phyloP scores from a whole-genome alignment of 2,113 vertebrate species.

The Meles meles region DNA sequence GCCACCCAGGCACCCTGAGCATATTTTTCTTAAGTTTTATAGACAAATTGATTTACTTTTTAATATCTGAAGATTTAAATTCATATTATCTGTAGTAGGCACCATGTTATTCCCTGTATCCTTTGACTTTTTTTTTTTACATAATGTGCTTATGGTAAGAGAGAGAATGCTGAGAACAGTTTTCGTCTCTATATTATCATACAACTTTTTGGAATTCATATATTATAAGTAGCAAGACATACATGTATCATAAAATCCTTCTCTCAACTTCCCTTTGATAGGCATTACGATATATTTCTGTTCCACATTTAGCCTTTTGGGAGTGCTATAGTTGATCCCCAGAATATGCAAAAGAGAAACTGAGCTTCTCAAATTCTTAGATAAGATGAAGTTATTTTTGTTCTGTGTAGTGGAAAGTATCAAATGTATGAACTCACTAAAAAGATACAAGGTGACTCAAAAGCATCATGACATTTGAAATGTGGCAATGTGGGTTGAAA shows the following conservation, averaged over 20 bases:
- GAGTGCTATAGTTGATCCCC: not conserved
- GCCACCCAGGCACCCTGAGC: too few species aligned
- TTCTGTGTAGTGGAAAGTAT: constrained; percentile 24
- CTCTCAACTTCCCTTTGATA: not conserved
- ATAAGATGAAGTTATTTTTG: constrained; percentile 42
- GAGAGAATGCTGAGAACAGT: not conserved
- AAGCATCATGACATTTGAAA: constrained; percentile 23
- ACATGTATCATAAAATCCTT: not conserved
- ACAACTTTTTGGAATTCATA: not conserved
- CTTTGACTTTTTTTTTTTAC: not conserved
- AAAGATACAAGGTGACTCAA: not conserved
- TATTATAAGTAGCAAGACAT: not conserved
- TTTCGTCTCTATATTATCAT: not conserved
- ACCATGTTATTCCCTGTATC: not conserved
- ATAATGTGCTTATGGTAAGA: not conserved
- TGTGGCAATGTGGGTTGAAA: constrained; percentile 11
- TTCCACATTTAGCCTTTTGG: not conserved
- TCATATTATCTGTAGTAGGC: not conserved
- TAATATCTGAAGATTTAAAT: constrained; percentile 42
- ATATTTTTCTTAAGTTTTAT: constrained; percentile 22
- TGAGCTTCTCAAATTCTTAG: constrained; percentile 11
- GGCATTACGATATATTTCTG: not conserved
- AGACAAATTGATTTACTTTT: constrained; percentile 17
- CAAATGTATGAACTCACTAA: not conserved
- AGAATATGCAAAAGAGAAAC: constrained; percentile 40